Percentiles rank a stretch among this genome's conserved stretches.
These are phyloP conservation scores for Mamestra configurata DNA, from an alignment of 1,140 invertebrate species.

Conservation along the genomic window DNA sequence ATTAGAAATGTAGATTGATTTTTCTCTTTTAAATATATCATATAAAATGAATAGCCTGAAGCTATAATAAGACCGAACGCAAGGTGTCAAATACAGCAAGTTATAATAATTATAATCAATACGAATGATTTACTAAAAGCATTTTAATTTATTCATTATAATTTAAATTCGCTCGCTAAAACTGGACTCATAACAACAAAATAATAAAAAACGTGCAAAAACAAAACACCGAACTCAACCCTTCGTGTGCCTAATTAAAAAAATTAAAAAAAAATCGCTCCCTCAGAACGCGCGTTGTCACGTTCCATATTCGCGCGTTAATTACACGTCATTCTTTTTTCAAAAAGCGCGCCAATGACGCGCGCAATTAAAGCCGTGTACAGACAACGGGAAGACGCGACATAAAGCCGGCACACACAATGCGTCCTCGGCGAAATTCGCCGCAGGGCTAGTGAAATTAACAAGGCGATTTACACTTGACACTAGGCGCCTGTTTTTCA, in stretches of 20 bases:
- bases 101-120: conserved; percentile 21
- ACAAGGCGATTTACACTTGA: conserved; percentile 88
- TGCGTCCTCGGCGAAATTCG: conserved; percentile 86
- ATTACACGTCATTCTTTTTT: conserved; percentile 88
- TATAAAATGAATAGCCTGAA: not conserved
- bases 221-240: conserved; percentile 76
- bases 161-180: conserved; percentile 46
- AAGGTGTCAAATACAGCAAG: conserved; percentile 13
- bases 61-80: not conserved
- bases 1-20: not conserved
- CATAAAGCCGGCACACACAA: conserved; percentile 87
- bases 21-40: not conserved
- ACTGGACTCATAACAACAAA: conserved; percentile 46
- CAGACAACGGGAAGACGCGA: conserved; percentile 87
- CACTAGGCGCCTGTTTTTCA: conserved; percentile 85
- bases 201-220: conserved; percentile 70
- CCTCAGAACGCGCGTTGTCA: conserved; percentile 86
- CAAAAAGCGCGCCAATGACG: conserved; percentile 87
- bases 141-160: conserved; percentile 49
- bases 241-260: conserved; percentile 86
- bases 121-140: conserved; percentile 40
- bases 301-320: conserved; percentile 87
- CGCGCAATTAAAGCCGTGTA: conserved; percentile 86
- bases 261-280: conserved; percentile 82
- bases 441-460: conserved; percentile 86